Conservation (phyloP, 1,140 invertebrate species). For the Aphelenchoides besseyi region DNA sequence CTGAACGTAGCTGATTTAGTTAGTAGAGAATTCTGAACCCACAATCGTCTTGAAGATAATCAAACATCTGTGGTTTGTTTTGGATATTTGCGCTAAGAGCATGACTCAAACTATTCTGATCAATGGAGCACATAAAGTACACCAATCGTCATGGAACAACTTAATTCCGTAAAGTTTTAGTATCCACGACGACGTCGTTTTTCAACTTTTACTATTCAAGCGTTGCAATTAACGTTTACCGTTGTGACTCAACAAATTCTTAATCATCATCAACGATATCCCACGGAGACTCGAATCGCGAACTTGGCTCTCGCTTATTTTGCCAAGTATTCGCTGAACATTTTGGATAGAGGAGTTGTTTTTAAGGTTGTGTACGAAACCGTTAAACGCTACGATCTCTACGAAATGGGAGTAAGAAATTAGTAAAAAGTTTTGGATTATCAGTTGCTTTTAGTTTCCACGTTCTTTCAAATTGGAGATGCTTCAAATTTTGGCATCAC, state of each 20-base stretch:
- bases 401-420: not conserved
- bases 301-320: conserved; percentile 56
- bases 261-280: conserved; percentile 43
- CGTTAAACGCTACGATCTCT: conserved; percentile 14
- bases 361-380: conserved; percentile 9
- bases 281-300: conserved; percentile 45
- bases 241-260: conserved; percentile 39
- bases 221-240: conserved; percentile 30
- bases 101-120: conserved; percentile 53
- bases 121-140: conserved; percentile 33
- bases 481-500: conserved; percentile 64
- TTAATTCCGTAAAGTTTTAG: no score
- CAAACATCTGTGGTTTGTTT: conserved; percentile 55
- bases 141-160: no score
- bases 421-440: not conserved
- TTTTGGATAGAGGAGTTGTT: conserved; percentile 77
- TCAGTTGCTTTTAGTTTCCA: conserved; percentile 2
- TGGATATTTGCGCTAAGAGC: conserved; percentile 51
- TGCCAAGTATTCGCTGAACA: conserved; percentile 74
- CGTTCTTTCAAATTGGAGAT: conserved; percentile 55
- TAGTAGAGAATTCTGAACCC: not conserved
- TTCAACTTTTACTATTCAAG: conserved; percentile 22
- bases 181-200: conserved; percentile 34
- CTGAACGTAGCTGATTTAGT: not conserved
- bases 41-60: conserved; percentile 8